These are phyloP conservation scores for Macrosiphum euphorbiae DNA, from an alignment of 2,888 invertebrate species.

Conservation along the genomic window DNA sequence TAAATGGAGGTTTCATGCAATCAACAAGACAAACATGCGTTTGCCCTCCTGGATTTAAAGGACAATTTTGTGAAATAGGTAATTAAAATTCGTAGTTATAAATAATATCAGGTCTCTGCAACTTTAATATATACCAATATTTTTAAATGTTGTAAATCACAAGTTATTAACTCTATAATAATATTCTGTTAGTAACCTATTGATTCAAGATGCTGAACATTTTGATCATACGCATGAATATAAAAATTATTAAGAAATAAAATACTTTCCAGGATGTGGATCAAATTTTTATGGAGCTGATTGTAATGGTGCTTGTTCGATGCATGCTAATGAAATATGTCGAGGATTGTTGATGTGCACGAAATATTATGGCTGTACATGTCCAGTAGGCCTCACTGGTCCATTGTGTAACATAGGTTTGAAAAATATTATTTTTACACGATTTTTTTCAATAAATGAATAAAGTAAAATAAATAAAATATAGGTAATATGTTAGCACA, in stretches of 20 bases:
- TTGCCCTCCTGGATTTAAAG: slow-evolving; percentile 36
- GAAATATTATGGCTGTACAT: slow-evolving; percentile 6
- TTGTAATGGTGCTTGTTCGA: not conserved
- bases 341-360: slow-evolving; percentile 32
- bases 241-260: not conserved
- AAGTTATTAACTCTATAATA: not conserved
- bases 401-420: slow-evolving; percentile 4
- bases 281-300: not conserved
- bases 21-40: not conserved
- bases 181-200: not conserved
- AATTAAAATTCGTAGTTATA: not conserved
- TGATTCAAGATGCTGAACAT: not conserved
- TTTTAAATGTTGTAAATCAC: not conserved
- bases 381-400: slow-evolving; percentile 29
- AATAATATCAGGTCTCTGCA: no score
- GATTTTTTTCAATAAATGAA: no score
- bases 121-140: not conserved
- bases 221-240: not conserved
- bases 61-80: slow-evolving; percentile 32
- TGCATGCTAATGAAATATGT: not conserved
- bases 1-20: slow-evolving; percentile 6
- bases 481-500: not conserved
- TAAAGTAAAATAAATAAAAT: no score
- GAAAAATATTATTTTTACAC: not conserved
- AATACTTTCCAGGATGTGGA: not conserved